These are phyloP conservation scores for Ctenopoma multispine DNA, from an alignment of 2,797 vertebrate species.

Conservation along the genomic window DNA sequence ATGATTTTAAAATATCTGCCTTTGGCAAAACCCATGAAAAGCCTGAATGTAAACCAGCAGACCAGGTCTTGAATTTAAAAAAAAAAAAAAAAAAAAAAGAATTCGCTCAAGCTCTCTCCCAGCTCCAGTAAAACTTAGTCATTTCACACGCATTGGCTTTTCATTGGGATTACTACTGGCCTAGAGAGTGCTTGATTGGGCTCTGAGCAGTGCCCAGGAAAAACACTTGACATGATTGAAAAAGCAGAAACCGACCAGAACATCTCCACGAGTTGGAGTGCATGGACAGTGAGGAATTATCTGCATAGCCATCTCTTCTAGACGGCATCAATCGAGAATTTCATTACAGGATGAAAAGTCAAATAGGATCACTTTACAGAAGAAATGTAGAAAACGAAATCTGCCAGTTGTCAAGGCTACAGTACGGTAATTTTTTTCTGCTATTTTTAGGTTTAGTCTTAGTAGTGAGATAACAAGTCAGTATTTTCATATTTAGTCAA, in stretches of 20 bases:
- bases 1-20: background rate
- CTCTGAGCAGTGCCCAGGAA: slow-evolving; percentile 72
- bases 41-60: slow-evolving; percentile 40
- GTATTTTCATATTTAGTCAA: background rate
- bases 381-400: slow-evolving; percentile 31
- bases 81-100: slow-evolving; percentile 62
- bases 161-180: slow-evolving; percentile 71
- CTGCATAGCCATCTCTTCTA: slow-evolving; percentile 53
- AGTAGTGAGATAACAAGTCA: background rate
- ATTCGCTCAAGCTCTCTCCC: slow-evolving; percentile 48
- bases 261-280: slow-evolving; percentile 51
- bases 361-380: slow-evolving; percentile 29
- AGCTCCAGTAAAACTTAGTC: slow-evolving; percentile 62
- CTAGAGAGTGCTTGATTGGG: slow-evolving; percentile 50
- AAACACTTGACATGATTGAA: slow-evolving; percentile 82
- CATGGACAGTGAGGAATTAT: slow-evolving; percentile 37
- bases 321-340: slow-evolving; percentile 38
- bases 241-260: slow-evolving; percentile 73
- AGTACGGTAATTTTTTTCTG: too few relatives aligned
- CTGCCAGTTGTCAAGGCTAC: background rate
- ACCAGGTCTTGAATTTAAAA: slow-evolving; percentile 36
- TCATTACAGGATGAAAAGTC: slow-evolving; percentile 50
- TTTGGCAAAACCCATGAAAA: slow-evolving; percentile 33
- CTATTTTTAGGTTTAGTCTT: too few relatives aligned
- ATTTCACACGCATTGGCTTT: slow-evolving; percentile 74